Conservation (phyloP, 1,140 invertebrate genomes). For the Drosophila persimilis region DNA sequence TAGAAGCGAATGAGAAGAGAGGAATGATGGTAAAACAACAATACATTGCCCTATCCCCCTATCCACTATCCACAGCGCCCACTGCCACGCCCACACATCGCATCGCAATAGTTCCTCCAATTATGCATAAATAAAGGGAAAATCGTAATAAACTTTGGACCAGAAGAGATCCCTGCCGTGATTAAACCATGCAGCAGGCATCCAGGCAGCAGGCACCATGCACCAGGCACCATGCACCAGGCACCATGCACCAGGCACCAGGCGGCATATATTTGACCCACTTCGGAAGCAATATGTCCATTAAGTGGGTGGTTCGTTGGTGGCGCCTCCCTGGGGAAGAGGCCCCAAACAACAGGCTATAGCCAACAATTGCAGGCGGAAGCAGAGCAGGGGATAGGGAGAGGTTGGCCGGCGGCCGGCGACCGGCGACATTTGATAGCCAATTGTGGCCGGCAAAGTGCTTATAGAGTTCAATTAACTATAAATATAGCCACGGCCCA, state of each 20-base stretch:
- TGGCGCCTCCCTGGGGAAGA: too few relatives aligned
- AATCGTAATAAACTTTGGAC: conserved; percentile 11
- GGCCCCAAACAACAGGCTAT: too few relatives aligned
- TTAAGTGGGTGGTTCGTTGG: too few relatives aligned
- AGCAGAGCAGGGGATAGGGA: too few relatives aligned
- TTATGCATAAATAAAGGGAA: conserved; percentile 28
- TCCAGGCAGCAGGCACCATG: not conserved
- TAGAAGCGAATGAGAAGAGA: conserved; percentile 31
- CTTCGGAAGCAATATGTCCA: conserved; percentile 8
- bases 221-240: too few relatives aligned
- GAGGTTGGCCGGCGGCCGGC: too few relatives aligned
- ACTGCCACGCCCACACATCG: conserved; percentile 1
- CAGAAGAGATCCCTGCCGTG: conserved; percentile 7
- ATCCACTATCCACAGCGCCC: not conserved
- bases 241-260: not conserved
- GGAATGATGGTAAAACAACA: conserved; percentile 32
- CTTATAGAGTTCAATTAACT: conserved; percentile 20
- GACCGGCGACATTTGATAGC: not conserved
- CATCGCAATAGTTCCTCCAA: conserved; percentile 20
- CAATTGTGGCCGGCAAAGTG: not conserved
- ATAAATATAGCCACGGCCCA: too few relatives aligned
- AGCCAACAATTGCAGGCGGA: too few relatives aligned
- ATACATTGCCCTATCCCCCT: conserved; percentile 26
- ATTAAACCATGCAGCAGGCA: conserved; percentile 5
- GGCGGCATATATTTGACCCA: conserved; percentile 18